Conservation (phyloP, 2,888 invertebrate species). For the Brachyptera risi region DNA sequence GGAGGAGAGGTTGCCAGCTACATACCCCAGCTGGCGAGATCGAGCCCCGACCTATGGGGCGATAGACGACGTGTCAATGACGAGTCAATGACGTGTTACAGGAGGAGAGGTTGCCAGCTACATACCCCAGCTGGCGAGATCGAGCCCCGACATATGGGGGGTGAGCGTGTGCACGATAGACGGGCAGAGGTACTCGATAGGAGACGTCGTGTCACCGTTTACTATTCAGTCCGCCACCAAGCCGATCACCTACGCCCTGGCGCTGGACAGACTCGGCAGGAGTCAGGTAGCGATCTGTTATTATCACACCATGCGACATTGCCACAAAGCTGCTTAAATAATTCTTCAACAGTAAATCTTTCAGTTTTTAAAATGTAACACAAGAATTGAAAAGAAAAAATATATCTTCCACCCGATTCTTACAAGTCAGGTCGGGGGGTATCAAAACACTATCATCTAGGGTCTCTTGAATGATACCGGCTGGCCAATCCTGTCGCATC, state of each 20-base stretch:
- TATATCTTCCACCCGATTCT: too few relatives aligned
- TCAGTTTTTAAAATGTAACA: too few relatives aligned
- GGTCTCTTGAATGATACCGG: too few relatives aligned
- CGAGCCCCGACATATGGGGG: constrained; percentile 52
- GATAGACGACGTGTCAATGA: constrained; percentile 50
- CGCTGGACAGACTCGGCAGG: constrained; percentile 49
- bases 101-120: constrained; percentile 47
- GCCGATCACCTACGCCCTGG: constrained; percentile 54
- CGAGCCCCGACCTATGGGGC: constrained; percentile 52
- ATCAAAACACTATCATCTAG: too few relatives aligned
- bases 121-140: constrained; percentile 54
- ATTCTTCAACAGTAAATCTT: too few relatives aligned
- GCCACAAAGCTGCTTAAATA: too few relatives aligned
- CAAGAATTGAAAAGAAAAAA: too few relatives aligned
- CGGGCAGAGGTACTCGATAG: constrained; percentile 50
- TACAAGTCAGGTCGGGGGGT: too few relatives aligned
- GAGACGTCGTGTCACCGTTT: constrained; percentile 51
- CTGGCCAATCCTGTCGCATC: too few relatives aligned
- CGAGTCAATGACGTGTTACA: background rate
- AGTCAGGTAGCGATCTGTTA: constrained; percentile 39
- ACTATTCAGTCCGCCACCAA: constrained; percentile 52
- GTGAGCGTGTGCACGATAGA: constrained; percentile 55
- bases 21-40: constrained; percentile 54
- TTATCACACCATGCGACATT: too few relatives aligned
- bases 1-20: constrained; percentile 47